Evolutionary conservation across 2,888 invertebrate species (phyloP).

Genomic region (Noctua fimbriata): DNA sequence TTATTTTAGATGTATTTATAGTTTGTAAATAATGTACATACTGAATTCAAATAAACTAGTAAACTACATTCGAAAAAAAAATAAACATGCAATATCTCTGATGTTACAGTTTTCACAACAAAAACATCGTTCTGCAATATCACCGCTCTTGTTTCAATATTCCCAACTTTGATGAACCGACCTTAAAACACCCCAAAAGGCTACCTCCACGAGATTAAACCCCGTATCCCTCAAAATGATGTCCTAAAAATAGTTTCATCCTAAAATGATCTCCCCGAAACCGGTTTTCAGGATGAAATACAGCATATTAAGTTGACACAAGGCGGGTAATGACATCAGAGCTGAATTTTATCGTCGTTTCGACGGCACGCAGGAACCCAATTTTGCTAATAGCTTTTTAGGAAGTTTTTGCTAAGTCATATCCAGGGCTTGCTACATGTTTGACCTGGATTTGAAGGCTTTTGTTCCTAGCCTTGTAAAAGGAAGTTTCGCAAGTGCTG

Average conservation of each 20-base stretch:
- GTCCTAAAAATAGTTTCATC: conserved; percentile 45
- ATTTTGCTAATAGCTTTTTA: conserved; percentile 69
- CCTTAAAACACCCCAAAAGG: not conserved
- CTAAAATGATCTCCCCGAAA: conserved; percentile 27
- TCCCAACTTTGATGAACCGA: conserved; percentile 1
- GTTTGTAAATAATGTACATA: too few relatives aligned
- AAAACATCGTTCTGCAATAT: not conserved
- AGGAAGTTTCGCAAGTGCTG: not conserved
- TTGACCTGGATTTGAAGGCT: conserved; percentile 9
- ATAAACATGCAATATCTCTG: too few relatives aligned
- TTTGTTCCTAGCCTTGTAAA: conserved; percentile 16
- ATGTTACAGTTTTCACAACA: too few relatives aligned
- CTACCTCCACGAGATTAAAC: conserved; percentile 28
- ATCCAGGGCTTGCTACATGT: conserved; percentile 11
- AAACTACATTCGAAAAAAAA: too few relatives aligned
- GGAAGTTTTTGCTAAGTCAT: conserved; percentile 62
- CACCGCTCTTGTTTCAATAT: not conserved
- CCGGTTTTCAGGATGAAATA: conserved; percentile 37
- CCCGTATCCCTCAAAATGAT: conserved; percentile 9
- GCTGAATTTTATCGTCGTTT: conserved; percentile 54
- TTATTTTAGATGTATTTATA: too few relatives aligned
- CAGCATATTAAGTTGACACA: conserved; percentile 54
- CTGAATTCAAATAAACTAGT: too few relatives aligned
- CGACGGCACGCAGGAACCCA: conserved; percentile 59
- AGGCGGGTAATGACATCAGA: conserved; percentile 37